phyloP scores from a whole-genome alignment of 2,797 vertebrate genomes.

The Semotilus atromaculatus region DNA sequence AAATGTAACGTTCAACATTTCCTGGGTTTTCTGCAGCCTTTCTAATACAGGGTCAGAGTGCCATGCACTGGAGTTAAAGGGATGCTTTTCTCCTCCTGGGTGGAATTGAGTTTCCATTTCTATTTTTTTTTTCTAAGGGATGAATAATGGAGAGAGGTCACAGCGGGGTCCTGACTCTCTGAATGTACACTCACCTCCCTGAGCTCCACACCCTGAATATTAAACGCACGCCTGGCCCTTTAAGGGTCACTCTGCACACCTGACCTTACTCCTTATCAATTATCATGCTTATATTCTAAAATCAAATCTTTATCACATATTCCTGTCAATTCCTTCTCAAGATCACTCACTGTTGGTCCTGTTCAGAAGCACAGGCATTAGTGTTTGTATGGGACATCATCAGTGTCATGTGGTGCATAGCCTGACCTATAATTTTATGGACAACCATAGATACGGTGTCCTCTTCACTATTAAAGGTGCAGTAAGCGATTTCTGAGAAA shows the following conservation, averaged over 20 bases:
- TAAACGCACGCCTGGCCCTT: slow-evolving; percentile 64
- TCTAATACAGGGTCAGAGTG: slow-evolving; percentile 81
- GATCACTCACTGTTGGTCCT: not conserved
- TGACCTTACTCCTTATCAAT: slow-evolving; percentile 70
- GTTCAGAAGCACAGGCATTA: not conserved
- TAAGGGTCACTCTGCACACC: slow-evolving; percentile 71
- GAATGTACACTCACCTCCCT: slow-evolving; percentile 76
- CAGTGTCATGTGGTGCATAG: not conserved
- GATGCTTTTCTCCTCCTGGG: slow-evolving; percentile 72
- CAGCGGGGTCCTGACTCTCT: slow-evolving; percentile 76
- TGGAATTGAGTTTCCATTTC: slow-evolving; percentile 65
- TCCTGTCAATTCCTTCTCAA: not conserved
- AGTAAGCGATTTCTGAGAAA: not conserved
- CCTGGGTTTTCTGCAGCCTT: slow-evolving; percentile 67
- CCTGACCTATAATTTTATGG: not conserved
- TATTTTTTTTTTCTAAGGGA: slow-evolving; percentile 70
- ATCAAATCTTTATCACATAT: slow-evolving; percentile 37
- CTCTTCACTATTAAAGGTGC: not conserved
- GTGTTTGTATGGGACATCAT: not conserved
- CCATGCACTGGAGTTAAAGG: slow-evolving; percentile 74
- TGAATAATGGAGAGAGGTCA: slow-evolving; percentile 86
- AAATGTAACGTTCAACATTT: slow-evolving; percentile 77
- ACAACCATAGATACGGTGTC: not conserved
- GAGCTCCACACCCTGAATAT: slow-evolving; percentile 73
- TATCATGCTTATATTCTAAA: slow-evolving; percentile 24